phyloP scores from a whole-genome alignment of 1,140 invertebrate species.

The Rhagoletis zephyria region DNA sequence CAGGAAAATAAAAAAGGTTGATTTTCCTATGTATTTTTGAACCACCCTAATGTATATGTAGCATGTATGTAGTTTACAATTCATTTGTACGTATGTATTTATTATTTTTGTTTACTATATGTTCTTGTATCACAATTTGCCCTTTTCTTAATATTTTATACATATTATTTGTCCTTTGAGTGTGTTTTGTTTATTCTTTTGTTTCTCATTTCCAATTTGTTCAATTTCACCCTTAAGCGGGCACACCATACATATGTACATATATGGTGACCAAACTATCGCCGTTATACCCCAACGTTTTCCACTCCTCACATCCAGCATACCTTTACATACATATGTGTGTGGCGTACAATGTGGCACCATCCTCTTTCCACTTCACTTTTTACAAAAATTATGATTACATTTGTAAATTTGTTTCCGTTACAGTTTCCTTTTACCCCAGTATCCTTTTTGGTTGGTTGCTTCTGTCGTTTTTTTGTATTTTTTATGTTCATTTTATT shows the following conservation, averaged over 20 bases:
- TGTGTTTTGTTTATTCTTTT: slow-evolving; percentile 36
- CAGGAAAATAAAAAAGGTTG: no score
- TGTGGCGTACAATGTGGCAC: neutral
- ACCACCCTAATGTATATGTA: no score
- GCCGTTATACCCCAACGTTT: neutral
- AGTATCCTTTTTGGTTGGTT: slow-evolving; percentile 31
- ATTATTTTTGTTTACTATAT: neutral
- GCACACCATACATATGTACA: slow-evolving; percentile 23
- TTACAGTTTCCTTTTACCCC: slow-evolving; percentile 46
- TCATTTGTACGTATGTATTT: no score
- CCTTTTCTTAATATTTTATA: slow-evolving; percentile 32
- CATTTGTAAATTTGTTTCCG: slow-evolving; percentile 48
- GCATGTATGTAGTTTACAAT: no score
- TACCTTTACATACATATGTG: neutral
- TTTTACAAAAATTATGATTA: slow-evolving; percentile 30
- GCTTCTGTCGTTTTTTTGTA: slow-evolving; percentile 20
- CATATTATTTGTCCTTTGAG: slow-evolving; percentile 35
- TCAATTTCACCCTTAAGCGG: slow-evolving; percentile 32
- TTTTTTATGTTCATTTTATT: slow-evolving; percentile 28
- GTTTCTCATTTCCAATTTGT: slow-evolving; percentile 27
- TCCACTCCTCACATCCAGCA: neutral
- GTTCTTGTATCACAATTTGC: slow-evolving; percentile 22
- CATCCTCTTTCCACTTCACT: neutral
- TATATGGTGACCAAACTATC: no score
- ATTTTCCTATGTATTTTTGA: no score